Evolutionary conservation across 2,888 invertebrate genomes (phyloP).

Genomic region (Myopa tessellatipennis): DNA sequence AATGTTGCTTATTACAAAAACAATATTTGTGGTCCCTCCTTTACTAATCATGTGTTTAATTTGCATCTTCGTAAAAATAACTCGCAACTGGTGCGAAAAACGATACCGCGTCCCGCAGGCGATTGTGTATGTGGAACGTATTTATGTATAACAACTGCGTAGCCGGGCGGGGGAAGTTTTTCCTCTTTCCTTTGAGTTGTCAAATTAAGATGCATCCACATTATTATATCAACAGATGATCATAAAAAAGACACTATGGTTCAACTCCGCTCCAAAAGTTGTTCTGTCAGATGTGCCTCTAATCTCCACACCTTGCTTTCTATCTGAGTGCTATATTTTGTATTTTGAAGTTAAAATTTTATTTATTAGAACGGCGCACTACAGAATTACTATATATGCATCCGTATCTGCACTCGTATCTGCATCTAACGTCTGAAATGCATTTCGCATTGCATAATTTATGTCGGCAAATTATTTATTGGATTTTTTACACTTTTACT

Average conservation of each 20-base stretch:
- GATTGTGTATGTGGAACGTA: neutral
- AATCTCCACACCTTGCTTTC: too few relatives aligned
- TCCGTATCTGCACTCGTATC: constrained; percentile 26
- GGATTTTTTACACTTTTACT: constrained; percentile 1
- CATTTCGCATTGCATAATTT: constrained; percentile 39
- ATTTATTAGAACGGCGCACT: constrained; percentile 36
- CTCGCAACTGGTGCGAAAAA: constrained; percentile 37
- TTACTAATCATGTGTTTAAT: neutral
- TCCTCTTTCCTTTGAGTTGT: too few relatives aligned
- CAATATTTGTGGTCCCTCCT: too few relatives aligned
- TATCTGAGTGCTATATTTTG: too few relatives aligned
- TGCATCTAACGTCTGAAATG: constrained; percentile 25
- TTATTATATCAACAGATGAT: too few relatives aligned
- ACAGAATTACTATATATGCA: constrained; percentile 40
- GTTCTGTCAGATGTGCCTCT: too few relatives aligned
- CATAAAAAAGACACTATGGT: too few relatives aligned
- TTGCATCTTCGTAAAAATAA: constrained; percentile 18
- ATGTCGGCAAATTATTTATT: constrained; percentile 40
- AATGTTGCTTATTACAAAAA: too few relatives aligned
- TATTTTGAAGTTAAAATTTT: constrained; percentile 19
- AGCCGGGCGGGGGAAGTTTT: too few relatives aligned
- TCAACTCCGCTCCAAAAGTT: too few relatives aligned
- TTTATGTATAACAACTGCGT: too few relatives aligned
- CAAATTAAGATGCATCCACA: too few relatives aligned
- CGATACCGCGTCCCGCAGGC: neutral